Percentiles rank a stretch among this genome's conserved stretches.
These are phyloP conservation scores for Vespertilio murinus DNA, from an alignment of 2,797 vertebrate species.

Conservation along the genomic window DNA sequence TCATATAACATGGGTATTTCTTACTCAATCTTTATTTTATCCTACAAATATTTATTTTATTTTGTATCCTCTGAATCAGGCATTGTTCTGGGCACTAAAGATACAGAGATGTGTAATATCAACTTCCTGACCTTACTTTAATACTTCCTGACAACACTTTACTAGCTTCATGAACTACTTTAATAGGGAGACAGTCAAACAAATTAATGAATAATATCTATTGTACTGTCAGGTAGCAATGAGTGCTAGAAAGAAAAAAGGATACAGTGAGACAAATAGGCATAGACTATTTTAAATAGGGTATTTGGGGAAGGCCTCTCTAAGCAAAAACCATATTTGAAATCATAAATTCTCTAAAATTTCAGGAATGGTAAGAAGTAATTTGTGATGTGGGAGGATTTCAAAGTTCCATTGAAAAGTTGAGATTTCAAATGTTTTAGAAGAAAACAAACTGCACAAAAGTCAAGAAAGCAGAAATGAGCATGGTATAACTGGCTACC, in stretches of 20 bases:
- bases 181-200: neutral
- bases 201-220: slow-evolving; percentile 13
- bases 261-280: neutral
- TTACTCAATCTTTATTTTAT: slow-evolving; percentile 31
- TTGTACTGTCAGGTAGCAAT: neutral
- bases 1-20: neutral
- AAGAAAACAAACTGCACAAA: neutral
- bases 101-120: neutral
- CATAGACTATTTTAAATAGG: neutral
- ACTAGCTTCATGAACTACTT: neutral
- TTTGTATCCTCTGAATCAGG: neutral
- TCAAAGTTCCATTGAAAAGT: neutral
- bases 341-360: neutral
- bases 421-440: neutral
- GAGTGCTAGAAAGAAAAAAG: neutral
- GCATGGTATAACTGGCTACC: neutral
- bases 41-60: neutral
- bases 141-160: no score
- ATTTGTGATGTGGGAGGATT: neutral
- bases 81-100: slow-evolving; percentile 17
- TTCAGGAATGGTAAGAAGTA: neutral
- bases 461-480: slow-evolving; percentile 9
- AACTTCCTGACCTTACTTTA: neutral
- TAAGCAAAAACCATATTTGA: slow-evolving; percentile 29
- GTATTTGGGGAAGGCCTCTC: neutral